Conservation (phyloP, 1,140 invertebrate species). For the Mycetomoellerius zeteki region DNA sequence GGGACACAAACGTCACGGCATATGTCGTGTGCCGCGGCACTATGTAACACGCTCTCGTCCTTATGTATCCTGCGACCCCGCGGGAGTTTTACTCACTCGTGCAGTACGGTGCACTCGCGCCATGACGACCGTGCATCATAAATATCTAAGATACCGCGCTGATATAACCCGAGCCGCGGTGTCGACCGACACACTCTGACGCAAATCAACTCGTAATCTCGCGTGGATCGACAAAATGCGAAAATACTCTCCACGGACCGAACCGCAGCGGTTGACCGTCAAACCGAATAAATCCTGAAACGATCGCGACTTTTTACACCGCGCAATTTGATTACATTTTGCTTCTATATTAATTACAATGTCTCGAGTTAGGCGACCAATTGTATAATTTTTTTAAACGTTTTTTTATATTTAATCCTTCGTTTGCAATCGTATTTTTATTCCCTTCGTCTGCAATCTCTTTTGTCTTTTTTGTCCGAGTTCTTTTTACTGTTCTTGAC, state of each 20-base stretch:
- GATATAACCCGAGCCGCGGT: slow-evolving; percentile 43
- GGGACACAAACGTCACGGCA: slow-evolving; percentile 76
- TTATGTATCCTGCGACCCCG: slow-evolving; percentile 61
- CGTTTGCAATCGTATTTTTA: neutral
- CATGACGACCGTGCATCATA: slow-evolving; percentile 66
- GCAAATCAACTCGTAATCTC: slow-evolving; percentile 44
- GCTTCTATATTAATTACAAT: slow-evolving; percentile 23
- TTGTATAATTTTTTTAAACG: neutral
- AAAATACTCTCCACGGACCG: slow-evolving; percentile 10
- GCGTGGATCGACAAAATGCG: slow-evolving; percentile 14
- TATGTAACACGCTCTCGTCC: slow-evolving; percentile 78
- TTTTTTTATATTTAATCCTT: neutral
- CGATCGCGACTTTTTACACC: neutral
- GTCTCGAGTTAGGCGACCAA: neutral
- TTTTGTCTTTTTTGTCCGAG: no score
- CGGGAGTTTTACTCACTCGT: slow-evolving; percentile 3
- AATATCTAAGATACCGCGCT: slow-evolving; percentile 75
- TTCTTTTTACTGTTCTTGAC: no score
- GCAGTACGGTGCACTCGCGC: slow-evolving; percentile 45
- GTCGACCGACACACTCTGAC: slow-evolving; percentile 3
- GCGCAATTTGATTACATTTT: neutral
- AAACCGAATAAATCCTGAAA: neutral
- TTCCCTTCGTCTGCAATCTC: no score
- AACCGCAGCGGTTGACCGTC: neutral
- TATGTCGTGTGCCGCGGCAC: slow-evolving; percentile 79